phyloP scores from a whole-genome alignment of 2,113 vertebrate genomes.

The Rhea americana region DNA sequence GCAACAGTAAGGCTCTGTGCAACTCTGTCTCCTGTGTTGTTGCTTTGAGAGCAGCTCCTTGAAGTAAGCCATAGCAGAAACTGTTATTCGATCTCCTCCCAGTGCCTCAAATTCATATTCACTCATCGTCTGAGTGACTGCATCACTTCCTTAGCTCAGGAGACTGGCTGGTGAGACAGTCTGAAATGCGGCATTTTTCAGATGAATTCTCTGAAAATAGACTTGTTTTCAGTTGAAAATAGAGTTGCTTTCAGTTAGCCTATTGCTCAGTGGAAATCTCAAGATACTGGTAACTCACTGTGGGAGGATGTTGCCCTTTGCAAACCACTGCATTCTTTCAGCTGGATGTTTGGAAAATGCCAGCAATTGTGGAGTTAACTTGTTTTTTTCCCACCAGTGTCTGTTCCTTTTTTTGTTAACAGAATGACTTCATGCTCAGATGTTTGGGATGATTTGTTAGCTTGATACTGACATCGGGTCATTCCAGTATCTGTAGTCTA shows the following conservation, averaged over 20 bases:
- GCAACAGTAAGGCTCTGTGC: neutral
- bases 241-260: conserved; percentile 22
- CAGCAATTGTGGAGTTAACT: conserved; percentile 54
- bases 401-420: conserved; percentile 49
- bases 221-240: conserved; percentile 26
- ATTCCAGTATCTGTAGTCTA: conserved; percentile 27
- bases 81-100: neutral
- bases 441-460: conserved; percentile 53
- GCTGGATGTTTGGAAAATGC: conserved; percentile 45
- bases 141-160: neutral
- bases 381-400: conserved; percentile 59
- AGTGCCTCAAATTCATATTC: neutral
- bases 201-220: conserved; percentile 17
- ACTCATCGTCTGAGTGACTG: neutral
- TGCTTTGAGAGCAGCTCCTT: neutral
- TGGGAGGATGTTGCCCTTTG: conserved; percentile 56
- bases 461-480: conserved; percentile 13
- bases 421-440: conserved; percentile 57
- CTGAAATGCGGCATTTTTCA: conserved; percentile 35
- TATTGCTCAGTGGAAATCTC: conserved; percentile 27
- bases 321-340: conserved; percentile 29
- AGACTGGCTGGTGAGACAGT: neutral
- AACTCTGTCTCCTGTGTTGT: neutral
- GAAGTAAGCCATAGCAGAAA: neutral
- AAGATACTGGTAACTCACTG: conserved; percentile 15